A percentile compares a stretch with the other conserved stretches of the same genome.
Evolutionary conservation across 2,888 invertebrate genomes (phyloP).

Genomic region (Caenorhabditis zanzibari): DNA sequence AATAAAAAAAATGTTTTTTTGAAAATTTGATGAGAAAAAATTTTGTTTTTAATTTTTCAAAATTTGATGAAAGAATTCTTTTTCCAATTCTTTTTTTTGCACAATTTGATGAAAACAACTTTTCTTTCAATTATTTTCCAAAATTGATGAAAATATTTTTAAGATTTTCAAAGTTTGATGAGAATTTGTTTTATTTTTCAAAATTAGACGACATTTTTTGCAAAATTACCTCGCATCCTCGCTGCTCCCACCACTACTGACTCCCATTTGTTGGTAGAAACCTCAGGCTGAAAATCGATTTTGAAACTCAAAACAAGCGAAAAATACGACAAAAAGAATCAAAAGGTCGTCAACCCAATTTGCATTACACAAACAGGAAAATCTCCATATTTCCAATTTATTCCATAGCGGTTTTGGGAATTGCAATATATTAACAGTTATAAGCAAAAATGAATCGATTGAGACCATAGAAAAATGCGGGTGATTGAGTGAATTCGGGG

Average conservation of each 20-base stretch:
- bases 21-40: too few relatives aligned
- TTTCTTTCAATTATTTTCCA: too few relatives aligned
- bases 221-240: conserved; percentile 55
- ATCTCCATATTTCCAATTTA: conserved; percentile 15
- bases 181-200: not conserved
- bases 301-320: not conserved
- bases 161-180: too few relatives aligned
- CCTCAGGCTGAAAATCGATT: conserved; percentile 21
- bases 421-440: conserved; percentile 22
- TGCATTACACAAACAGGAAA: not conserved
- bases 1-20: too few relatives aligned
- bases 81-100: too few relatives aligned
- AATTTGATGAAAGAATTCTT: too few relatives aligned
- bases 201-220: too few relatives aligned
- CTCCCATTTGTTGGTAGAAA: conserved; percentile 43
- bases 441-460: too few relatives aligned
- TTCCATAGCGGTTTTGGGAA: conserved; percentile 18
- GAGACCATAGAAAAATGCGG: conserved; percentile 10
- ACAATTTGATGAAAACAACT: too few relatives aligned
- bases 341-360: conserved; percentile 38
- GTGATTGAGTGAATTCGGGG: too few relatives aligned
- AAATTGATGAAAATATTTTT: too few relatives aligned
- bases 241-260: conserved; percentile 47
- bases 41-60: too few relatives aligned
- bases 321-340: conserved; percentile 3